These are phyloP conservation scores for Mycteria americana DNA, from an alignment of 2,797 vertebrate genomes.

Conservation along the genomic window DNA sequence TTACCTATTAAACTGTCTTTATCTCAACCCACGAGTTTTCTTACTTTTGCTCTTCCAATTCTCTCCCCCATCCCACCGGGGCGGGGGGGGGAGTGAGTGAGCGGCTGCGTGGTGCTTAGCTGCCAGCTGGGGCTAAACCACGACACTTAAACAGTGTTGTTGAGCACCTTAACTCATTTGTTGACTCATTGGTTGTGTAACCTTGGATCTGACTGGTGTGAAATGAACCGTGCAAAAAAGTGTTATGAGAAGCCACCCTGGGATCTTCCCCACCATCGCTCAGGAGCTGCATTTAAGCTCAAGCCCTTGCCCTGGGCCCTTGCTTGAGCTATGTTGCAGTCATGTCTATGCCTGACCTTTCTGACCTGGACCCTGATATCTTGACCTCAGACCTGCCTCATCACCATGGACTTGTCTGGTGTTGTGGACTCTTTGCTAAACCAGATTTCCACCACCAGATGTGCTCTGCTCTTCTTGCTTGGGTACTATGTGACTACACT, in stretches of 20 bases:
- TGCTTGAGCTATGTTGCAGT: not conserved
- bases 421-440: not conserved
- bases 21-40: no score
- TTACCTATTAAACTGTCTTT: no score
- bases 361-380: not conserved
- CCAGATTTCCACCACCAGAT: not conserved
- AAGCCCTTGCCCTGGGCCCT: not conserved
- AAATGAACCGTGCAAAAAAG: not conserved
- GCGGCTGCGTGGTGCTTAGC: no score
- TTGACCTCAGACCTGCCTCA: not conserved
- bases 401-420: not conserved
- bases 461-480: not conserved
- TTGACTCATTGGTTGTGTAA: not conserved
- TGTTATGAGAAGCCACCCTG: not conserved
- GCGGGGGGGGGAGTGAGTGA: no score
- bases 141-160: not conserved
- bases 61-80: no score
- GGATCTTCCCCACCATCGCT: not conserved
- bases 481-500: not conserved
- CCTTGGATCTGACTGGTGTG: not conserved
- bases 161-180: not conserved
- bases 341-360: not conserved
- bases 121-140: no score
- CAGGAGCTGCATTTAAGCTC: not conserved
- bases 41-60: no score